These are phyloP conservation scores for Tychaedon coryphoeus DNA, from an alignment of 2,113 vertebrate genomes.

Conservation along the genomic window DNA sequence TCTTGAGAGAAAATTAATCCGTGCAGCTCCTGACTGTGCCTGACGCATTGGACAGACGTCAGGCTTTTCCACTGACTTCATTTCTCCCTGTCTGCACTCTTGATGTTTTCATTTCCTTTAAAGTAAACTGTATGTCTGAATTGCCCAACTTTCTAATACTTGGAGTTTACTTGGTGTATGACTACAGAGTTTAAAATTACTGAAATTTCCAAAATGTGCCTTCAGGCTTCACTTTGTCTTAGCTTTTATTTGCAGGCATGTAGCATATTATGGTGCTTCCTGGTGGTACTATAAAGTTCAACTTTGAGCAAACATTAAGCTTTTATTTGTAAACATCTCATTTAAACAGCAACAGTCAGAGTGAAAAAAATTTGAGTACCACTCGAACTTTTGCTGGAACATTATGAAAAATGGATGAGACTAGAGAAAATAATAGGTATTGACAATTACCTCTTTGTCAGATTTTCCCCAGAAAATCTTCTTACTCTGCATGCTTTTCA, in stretches of 20 bases:
- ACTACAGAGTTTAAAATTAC: neutral
- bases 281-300: neutral
- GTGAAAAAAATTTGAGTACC: neutral
- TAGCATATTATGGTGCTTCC: neutral
- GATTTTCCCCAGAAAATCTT: slow-evolving; percentile 3
- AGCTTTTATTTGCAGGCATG: neutral
- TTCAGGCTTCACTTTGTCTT: neutral
- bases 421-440: neutral
- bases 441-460: slow-evolving; percentile 5
- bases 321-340: slow-evolving; percentile 33
- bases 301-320: neutral
- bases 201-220: neutral
- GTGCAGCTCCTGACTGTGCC: neutral
- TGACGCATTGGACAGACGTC: neutral
- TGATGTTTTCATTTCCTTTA: slow-evolving; percentile 7
- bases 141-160: neutral
- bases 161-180: neutral
- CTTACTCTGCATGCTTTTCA: neutral
- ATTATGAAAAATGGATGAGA: slow-evolving; percentile 18
- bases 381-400: slow-evolving; percentile 19
- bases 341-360: neutral
- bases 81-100: neutral
- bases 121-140: neutral
- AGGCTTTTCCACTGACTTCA: neutral
- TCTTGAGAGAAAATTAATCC: neutral